phyloP scores from a whole-genome alignment of 2,113 vertebrate species.

The Corvus hawaiiensis region DNA sequence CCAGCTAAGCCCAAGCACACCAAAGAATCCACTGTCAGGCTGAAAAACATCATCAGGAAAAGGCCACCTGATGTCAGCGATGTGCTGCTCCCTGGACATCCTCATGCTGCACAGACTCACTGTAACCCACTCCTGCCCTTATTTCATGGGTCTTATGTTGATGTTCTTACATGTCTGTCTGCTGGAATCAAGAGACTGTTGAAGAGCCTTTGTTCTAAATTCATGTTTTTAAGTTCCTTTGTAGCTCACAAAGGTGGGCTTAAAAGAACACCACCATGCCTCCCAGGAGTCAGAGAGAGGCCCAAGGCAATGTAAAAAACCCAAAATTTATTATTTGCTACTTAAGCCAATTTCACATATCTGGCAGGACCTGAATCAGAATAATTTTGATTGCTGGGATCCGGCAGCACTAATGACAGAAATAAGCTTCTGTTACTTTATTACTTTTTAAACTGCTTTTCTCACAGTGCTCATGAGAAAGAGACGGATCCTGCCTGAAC shows the following conservation, averaged over 20 bases:
- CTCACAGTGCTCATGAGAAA: not conserved
- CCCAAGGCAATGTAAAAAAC: not conserved
- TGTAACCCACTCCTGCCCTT: not conserved
- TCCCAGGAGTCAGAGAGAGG: not conserved
- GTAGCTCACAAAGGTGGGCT: not conserved
- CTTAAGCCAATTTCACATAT: not conserved
- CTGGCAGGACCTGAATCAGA: not conserved
- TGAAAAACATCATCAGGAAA: not conserved
- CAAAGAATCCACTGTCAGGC: not conserved
- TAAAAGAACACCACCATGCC: not conserved
- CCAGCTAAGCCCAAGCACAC: not conserved
- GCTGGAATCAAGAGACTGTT: not conserved
- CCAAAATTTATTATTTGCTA: not conserved
- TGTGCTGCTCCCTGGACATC: not conserved
- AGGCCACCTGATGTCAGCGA: not conserved
- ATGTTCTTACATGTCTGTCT: not conserved
- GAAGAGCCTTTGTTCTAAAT: not conserved
- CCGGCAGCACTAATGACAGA: not conserved
- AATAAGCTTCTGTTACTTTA: not conserved
- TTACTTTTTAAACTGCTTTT: not conserved
- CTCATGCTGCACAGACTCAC: not conserved
- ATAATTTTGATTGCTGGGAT: not conserved
- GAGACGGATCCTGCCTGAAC: fast-evolving
- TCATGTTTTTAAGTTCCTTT: not conserved
- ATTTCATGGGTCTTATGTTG: fast-evolving